A percentile compares a stretch with the other conserved stretches of the same genome.
phyloP scores from a whole-genome alignment of 2,113 vertebrate species.

The Pygoscelis antarcticus region DNA sequence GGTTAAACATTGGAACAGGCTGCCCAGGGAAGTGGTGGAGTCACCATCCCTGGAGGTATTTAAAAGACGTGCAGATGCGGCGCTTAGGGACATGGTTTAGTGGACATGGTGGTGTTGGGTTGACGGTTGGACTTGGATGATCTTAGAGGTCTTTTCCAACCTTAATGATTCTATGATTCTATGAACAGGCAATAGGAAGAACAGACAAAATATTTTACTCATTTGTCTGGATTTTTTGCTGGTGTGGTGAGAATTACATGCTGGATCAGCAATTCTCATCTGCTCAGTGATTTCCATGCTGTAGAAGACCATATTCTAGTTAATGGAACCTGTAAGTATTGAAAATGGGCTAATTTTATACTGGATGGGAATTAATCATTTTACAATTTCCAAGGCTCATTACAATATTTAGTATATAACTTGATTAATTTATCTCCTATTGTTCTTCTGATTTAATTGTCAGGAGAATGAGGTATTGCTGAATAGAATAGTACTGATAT shows the following conservation, averaged over 20 bases:
- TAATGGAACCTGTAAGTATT: neutral
- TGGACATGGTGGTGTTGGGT: too few species aligned
- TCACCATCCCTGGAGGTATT: too few species aligned
- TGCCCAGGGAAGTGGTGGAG: too few species aligned
- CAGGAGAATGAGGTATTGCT: neutral
- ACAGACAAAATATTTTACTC: neutral
- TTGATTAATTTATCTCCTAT: neutral
- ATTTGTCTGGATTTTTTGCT: neutral
- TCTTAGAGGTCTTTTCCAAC: too few species aligned
- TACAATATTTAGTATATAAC: neutral
- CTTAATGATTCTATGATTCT: too few species aligned
- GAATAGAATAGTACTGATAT: neutral
- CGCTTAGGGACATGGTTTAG: too few species aligned
- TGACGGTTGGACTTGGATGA: too few species aligned
- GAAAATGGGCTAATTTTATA: neutral
- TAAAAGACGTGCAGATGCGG: too few species aligned
- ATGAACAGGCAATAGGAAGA: neutral
- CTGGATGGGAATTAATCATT: neutral
- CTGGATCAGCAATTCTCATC: neutral
- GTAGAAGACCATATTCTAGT: neutral
- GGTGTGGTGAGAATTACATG: neutral
- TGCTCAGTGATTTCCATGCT: neutral
- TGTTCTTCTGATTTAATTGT: neutral
- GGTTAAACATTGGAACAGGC: too few species aligned
- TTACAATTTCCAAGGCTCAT: neutral